Conservation (phyloP, 2,113 vertebrate species). For the Pavo muticus region DNA sequence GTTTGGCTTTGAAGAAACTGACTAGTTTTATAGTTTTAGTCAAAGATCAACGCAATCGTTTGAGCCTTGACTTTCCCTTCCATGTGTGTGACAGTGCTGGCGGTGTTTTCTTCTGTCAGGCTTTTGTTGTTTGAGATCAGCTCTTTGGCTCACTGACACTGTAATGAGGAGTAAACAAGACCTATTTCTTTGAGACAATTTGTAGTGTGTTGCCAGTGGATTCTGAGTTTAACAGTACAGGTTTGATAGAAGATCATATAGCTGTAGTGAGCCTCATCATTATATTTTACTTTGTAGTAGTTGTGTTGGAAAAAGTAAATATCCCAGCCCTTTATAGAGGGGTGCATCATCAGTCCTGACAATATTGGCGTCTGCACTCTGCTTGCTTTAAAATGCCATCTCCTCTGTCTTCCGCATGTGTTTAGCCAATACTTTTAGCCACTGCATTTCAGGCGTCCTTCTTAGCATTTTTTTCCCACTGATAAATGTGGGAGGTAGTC, state of each 20-base stretch:
- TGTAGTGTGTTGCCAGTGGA: conserved; percentile 22
- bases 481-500: not conserved
- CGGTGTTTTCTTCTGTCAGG: conserved; percentile 15
- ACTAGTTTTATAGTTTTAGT: conserved; percentile 47
- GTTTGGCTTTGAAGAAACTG: conserved; percentile 60
- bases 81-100: conserved; percentile 28
- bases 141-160: conserved; percentile 38
- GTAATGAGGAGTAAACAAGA: conserved; percentile 59
- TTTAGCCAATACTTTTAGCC: not conserved
- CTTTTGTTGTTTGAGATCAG: conserved; percentile 61
- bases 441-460: not conserved
- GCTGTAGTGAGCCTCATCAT: not conserved
- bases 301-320: not conserved
- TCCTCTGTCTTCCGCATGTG: not conserved
- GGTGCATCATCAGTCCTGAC: not conserved
- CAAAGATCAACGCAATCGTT: conserved; percentile 48
- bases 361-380: not conserved
- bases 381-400: not conserved
- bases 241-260: conserved; percentile 22
- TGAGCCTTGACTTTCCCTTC: conserved; percentile 60
- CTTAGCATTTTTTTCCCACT: not conserved
- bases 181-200: conserved; percentile 26
- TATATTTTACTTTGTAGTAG: not conserved
- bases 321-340: not conserved
- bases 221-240: conserved; percentile 14